phyloP scores from a whole-genome alignment of 2,888 invertebrate species.

The Leptopilina syphax region DNA sequence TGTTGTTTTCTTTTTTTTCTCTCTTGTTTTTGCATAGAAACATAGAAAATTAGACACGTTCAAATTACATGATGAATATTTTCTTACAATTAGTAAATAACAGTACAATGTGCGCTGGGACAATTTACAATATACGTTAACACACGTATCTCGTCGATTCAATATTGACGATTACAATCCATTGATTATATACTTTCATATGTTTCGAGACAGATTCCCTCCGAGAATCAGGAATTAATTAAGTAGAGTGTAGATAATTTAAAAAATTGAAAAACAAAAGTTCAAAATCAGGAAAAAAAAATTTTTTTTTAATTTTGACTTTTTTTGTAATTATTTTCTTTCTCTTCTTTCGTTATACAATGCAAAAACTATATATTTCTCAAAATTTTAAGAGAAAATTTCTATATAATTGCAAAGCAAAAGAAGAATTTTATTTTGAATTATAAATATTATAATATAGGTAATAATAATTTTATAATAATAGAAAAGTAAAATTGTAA shows the following conservation, averaged over 20 bases:
- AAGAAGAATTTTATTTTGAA: too few relatives aligned
- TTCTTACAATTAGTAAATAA: conserved; percentile 37
- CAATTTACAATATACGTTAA: conserved; percentile 24
- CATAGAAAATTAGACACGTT: conserved; percentile 21
- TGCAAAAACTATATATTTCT: background rate
- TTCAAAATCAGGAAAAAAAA: background rate
- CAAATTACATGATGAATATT: background rate
- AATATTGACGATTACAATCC: conserved; percentile 42
- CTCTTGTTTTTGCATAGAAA: conserved; percentile 16
- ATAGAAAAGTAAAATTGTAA: too few relatives aligned
- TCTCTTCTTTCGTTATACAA: too few relatives aligned
- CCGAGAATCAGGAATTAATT: conserved; percentile 34
- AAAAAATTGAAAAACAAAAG: background rate
- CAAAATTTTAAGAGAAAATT: too few relatives aligned
- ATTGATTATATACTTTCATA: conserved; percentile 62
- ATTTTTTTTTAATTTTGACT: conserved; percentile 4
- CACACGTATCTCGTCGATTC: conserved; percentile 32
- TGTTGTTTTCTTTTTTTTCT: background rate
- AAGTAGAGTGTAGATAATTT: conserved; percentile 27
- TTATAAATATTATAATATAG: too few relatives aligned
- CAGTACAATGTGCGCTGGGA: conserved; percentile 30
- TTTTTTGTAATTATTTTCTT: background rate
- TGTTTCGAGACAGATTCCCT: conserved; percentile 60
- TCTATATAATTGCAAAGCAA: too few relatives aligned
- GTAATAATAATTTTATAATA: too few relatives aligned